Evolutionary conservation across 2,797 vertebrate species (phyloP).

Genomic region (Poecilia picta): DNA sequence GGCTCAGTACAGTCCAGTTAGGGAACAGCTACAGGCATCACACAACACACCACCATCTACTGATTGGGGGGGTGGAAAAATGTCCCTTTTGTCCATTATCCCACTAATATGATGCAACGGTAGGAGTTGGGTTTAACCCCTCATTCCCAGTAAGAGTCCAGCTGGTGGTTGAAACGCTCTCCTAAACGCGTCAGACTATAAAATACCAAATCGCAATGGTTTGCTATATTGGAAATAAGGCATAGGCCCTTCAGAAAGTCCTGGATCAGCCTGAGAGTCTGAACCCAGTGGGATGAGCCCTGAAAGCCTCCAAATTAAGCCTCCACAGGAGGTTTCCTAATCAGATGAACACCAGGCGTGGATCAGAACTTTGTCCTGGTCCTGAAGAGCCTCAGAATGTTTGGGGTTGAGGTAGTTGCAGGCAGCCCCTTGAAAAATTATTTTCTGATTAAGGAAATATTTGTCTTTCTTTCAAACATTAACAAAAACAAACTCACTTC

Average conservation of each 20-base stretch:
- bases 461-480: too few species aligned
- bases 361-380: too few species aligned
- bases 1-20: too few species aligned
- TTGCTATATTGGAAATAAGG: too few species aligned
- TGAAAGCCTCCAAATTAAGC: neutral
- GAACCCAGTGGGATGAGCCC: neutral
- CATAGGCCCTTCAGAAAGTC: neutral
- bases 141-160: neutral
- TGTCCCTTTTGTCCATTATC: neutral
- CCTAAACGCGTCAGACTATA: too few species aligned
- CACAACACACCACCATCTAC: neutral
- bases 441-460: neutral
- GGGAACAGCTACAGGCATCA: too few species aligned
- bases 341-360: neutral
- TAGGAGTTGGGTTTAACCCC: neutral
- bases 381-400: too few species aligned
- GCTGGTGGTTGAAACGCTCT: too few species aligned
- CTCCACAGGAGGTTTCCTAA: neutral
- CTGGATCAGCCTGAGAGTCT: neutral
- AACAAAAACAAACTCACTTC: constrained; percentile 75
- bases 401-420: neutral
- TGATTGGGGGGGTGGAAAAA: neutral
- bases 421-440: neutral
- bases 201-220: too few species aligned
- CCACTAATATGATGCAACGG: neutral